phyloP scores from a whole-genome alignment of 2,888 invertebrate genomes.

The Drosophila mulleri region DNA sequence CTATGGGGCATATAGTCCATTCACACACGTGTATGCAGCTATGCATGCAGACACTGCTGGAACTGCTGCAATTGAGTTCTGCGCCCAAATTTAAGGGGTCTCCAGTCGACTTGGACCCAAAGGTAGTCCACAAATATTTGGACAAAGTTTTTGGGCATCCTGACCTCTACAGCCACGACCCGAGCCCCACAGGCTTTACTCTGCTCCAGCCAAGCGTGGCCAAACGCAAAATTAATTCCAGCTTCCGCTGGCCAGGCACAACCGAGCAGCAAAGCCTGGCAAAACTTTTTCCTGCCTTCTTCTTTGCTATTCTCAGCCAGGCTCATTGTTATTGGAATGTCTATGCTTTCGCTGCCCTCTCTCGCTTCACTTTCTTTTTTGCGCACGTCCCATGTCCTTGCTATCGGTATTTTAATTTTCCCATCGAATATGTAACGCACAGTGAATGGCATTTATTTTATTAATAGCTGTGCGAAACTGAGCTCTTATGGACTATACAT shows the following conservation, averaged over 20 bases:
- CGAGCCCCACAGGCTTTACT: constrained; percentile 2
- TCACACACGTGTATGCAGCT: neutral
- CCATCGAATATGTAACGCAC: constrained; percentile 11
- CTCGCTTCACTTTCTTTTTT: neutral
- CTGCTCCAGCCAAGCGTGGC: constrained; percentile 49
- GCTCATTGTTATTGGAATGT: constrained; percentile 72
- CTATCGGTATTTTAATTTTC: constrained; percentile 1
- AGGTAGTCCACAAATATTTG: constrained; percentile 68
- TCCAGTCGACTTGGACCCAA: constrained; percentile 46
- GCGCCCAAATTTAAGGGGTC: constrained; percentile 29
- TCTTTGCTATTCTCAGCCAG: constrained; percentile 43
- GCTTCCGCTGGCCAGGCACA: constrained; percentile 56
- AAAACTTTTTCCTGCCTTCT: constrained; percentile 56
- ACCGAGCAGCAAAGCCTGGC: constrained; percentile 31
- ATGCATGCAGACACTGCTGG: neutral
- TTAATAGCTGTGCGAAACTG: neutral
- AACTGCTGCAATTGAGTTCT: constrained; percentile 41
- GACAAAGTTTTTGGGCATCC: constrained; percentile 51
- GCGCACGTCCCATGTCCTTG: neutral
- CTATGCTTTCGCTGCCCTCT: constrained; percentile 27
- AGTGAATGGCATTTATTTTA: neutral
- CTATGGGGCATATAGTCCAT: constrained; percentile 3
- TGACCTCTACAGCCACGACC: constrained; percentile 22
- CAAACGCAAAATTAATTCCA: constrained; percentile 77
- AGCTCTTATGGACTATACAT: constrained; percentile 3